Conservation (phyloP, 2,113 vertebrate genomes). For the Gopherus flavomarginatus region DNA sequence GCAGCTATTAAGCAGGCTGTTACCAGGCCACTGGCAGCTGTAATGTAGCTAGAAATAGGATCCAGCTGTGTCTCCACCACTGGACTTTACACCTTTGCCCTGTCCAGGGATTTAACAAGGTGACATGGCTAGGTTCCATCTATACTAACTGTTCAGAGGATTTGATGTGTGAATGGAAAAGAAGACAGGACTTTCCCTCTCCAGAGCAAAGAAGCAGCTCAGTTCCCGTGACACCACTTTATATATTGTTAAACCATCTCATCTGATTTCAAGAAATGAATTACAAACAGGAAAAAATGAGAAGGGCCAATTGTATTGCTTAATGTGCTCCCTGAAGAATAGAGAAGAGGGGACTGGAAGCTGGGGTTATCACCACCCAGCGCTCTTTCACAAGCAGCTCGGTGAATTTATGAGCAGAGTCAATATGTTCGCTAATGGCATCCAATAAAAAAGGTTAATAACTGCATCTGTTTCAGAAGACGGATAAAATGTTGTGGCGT, state of each 20-base stretch:
- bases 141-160: not conserved
- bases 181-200: not conserved
- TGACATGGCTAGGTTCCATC: not conserved
- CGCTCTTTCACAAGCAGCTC: not conserved
- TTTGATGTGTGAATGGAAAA: not conserved
- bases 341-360: too few species aligned
- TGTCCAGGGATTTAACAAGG: not conserved
- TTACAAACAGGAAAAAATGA: not conserved
- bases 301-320: not conserved
- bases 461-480: not conserved
- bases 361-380: not conserved
- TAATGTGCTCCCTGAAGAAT: not conserved
- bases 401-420: not conserved
- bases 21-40: not conserved
- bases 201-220: too few species aligned
- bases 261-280: not conserved
- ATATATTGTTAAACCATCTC: not conserved
- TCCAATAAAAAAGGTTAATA: not conserved
- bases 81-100: too few species aligned
- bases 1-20: too few species aligned
- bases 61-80: not conserved
- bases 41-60: not conserved
- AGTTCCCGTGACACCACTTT: not conserved
- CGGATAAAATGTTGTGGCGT: not conserved
- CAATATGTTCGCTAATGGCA: not conserved